Percentiles rank a stretch among this genome's conserved stretches.
Evolutionary conservation across 1,140 invertebrate genomes (phyloP).

Genomic region (Pseudoatta argentina): DNA sequence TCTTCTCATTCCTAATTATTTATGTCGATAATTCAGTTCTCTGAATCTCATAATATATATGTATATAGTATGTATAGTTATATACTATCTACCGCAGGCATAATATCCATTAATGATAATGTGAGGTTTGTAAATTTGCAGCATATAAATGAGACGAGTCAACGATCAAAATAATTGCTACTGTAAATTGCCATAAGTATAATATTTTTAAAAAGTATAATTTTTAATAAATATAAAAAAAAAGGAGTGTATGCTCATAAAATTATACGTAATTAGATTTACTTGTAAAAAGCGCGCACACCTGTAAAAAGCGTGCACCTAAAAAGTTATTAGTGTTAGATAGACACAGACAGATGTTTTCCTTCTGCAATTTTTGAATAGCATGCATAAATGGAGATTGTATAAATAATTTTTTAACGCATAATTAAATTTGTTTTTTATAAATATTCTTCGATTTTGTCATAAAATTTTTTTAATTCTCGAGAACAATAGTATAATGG

Average conservation of each 20-base stretch:
- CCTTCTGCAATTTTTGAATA: background rate
- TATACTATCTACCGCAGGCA: slow-evolving; percentile 32
- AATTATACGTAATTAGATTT: background rate
- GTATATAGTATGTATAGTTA: background rate
- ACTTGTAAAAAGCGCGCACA: background rate
- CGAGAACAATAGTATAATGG: background rate
- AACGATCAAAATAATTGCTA: background rate
- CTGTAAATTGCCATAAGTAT: background rate
- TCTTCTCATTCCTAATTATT: background rate
- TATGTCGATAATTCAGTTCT: slow-evolving; percentile 44
- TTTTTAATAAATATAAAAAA: background rate
- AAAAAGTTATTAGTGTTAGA: background rate
- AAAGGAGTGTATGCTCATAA: background rate
- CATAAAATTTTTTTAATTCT: background rate
- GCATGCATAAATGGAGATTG: background rate
- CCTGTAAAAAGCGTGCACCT: no score
- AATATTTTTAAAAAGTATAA: background rate
- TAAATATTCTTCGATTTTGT: background rate
- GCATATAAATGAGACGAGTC: background rate
- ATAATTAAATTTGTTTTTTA: background rate
- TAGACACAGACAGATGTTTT: background rate
- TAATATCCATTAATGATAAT: slow-evolving; percentile 40
- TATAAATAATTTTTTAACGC: background rate
- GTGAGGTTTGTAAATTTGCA: background rate
- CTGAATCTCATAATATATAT: background rate